These are phyloP conservation scores for Pelagia noctiluca DNA, from an alignment of 30 jellyfish, hydroid and myxozoan genomes.

Conservation along the genomic window DNA sequence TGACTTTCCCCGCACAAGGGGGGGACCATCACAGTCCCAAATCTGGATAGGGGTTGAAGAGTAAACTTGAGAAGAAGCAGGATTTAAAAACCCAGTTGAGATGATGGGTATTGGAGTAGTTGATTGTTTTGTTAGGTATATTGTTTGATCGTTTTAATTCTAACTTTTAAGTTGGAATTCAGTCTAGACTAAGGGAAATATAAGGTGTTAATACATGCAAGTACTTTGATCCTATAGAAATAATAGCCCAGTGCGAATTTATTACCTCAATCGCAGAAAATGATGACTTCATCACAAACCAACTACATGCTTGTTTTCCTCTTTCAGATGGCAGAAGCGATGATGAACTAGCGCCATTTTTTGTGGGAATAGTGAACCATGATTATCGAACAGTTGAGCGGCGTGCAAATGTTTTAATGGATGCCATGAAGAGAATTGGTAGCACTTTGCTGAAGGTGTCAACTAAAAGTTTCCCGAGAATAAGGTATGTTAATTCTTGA, in stretches of 20 bases:
- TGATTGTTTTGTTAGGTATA: no score
- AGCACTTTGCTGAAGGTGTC: slow-evolving; percentile 42
- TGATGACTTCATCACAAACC: not conserved
- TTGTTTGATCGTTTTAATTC: no score
- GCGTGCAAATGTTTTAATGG: slow-evolving; percentile 46
- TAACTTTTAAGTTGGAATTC: not conserved
- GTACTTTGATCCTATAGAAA: not conserved
- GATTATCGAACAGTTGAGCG: slow-evolving; percentile 62
- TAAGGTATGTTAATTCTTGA: not conserved
- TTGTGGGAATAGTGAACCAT: slow-evolving; percentile 27
- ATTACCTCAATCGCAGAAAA: not conserved
- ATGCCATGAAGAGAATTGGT: slow-evolving; percentile 33
- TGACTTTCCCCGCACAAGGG: no score
- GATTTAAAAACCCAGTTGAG: no score
- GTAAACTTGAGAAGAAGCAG: no score
- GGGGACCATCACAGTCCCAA: no score
- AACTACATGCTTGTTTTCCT: not conserved
- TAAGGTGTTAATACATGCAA: not conserved
- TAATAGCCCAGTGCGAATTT: not conserved
- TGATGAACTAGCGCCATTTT: slow-evolving; percentile 7
- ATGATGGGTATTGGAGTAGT: no score
- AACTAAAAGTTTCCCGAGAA: not conserved
- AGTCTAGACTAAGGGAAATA: not conserved
- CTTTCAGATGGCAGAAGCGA: no score
- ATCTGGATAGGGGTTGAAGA: no score